These are phyloP conservation scores for Phyllostomus hastatus DNA, from an alignment of 2,113 vertebrate species.

Conservation along the genomic window DNA sequence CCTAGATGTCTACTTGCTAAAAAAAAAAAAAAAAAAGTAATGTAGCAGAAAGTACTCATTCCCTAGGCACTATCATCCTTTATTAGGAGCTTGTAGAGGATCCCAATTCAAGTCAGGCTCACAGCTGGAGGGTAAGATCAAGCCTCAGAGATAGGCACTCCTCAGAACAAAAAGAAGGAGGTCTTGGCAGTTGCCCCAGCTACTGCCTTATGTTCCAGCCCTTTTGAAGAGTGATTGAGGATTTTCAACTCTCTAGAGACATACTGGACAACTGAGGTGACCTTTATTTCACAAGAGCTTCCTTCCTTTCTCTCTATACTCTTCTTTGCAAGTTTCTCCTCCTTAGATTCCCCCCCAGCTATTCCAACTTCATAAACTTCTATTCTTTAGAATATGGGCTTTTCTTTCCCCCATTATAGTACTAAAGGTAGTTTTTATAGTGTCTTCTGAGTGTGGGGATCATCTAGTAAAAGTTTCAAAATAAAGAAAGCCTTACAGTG, in stretches of 20 bases:
- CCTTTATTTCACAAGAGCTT: not conserved
- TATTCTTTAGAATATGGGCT: not conserved
- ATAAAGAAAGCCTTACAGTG: not conserved
- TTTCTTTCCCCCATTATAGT: not conserved
- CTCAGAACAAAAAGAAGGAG: not conserved
- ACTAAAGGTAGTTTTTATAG: not conserved
- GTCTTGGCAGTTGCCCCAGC: not conserved
- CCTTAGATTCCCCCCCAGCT: not conserved
- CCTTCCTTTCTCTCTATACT: not conserved
- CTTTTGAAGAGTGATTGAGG: not conserved
- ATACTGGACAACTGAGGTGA: not conserved
- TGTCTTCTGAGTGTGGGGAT: not conserved
- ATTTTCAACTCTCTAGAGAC: not conserved
- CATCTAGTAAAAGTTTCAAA: not conserved
- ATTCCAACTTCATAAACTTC: not conserved
- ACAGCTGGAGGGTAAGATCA: not conserved
- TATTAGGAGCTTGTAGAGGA: not conserved
- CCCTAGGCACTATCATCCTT: not conserved
- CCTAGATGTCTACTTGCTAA: not conserved
- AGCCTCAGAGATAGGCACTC: not conserved
- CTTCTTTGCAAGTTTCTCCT: not conserved
- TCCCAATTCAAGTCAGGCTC: not conserved
- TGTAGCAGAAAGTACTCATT: not conserved
- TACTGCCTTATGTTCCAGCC: not conserved
- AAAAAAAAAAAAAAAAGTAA: not conserved